Evolutionary conservation across 1,140 invertebrate species (phyloP), one percentile per base, ranked within the genome.

Genomic region (Sycophaga agraensis): DNA sequence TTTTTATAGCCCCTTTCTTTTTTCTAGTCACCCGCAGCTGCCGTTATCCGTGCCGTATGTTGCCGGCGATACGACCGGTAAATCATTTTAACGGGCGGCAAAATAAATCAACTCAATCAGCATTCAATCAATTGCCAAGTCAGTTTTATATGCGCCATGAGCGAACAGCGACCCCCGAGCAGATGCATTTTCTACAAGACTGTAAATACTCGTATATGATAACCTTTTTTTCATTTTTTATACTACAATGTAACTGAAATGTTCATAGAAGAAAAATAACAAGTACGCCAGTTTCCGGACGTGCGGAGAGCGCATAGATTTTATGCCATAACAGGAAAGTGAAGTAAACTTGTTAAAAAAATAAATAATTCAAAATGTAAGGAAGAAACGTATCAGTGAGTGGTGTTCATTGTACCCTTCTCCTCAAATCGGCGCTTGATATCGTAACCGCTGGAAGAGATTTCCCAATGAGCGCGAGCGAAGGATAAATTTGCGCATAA

Each of bases 281-380:
- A n/a, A n/a, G n/a, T n/a, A n/a, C n/a, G n/a, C n/a, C n/a, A n/a
- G n/a, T n/a, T n/a, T n/a, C n/a, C n/a, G n/a, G 1, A 50, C 35
- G 14, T 42, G 19, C 6, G 22, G 34, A 37, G 43, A 59, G 55
- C 22, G 22, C 22, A 46, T 39, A 37, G 12, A 45, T 22, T 43
- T 4, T 45, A 51, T 45, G 17, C n/a, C 31, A 28, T 60, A 53
- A 60, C 26, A 43, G 53, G 14, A 46, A 54, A 54, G 58, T 60
- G 49, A 60, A 40, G 14, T 53, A 54, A 40, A 60, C 58, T 60
- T 60, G 58, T 60, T 60, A 53, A 37, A 26, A n/a, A n/a, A 54
- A 53, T 59, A 31, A 59, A 59, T 42, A 50, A 58, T 28, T 28
- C 9, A 34, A 50, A 51, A 43, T 49, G 24, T 50, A 50, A 48